Evolutionary conservation across 2,888 invertebrate species (phyloP).

Genomic region (Sinohyriopsis cumingii): DNA sequence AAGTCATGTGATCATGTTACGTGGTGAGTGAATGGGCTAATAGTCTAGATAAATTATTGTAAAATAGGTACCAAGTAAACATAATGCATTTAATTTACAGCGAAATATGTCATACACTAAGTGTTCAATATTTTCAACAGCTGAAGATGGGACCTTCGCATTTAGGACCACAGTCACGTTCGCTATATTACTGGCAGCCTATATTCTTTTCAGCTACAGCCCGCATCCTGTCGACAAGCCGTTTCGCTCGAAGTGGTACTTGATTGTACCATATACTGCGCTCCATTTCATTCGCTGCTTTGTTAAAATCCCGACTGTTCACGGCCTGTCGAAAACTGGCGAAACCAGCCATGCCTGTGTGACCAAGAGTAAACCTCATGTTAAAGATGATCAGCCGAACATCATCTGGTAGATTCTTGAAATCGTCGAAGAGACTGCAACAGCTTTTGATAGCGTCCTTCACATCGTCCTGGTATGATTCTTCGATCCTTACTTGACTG

Average conservation of each 20-base stretch:
- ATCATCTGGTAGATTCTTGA: constrained; percentile 4
- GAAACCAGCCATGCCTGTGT: constrained; percentile 3
- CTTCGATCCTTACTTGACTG: constrained; percentile 1
- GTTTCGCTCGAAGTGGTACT: constrained; percentile 7
- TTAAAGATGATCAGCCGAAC: constrained; percentile 14
- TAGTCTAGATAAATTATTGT: no score
- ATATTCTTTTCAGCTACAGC: neutral
- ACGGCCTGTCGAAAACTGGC: constrained; percentile 8
- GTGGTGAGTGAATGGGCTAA: no score
- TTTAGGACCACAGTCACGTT: no score
- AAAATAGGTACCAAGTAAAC: no score
- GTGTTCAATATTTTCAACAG: no score
- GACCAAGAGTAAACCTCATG: constrained; percentile 16
- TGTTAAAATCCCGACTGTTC: constrained; percentile 10
- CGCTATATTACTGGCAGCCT: no score
- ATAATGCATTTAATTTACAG: no score
- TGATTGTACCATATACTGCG: constrained; percentile 15
- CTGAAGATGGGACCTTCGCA: no score
- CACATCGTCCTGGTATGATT: constrained; percentile 9
- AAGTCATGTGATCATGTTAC: no score
- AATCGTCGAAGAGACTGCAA: neutral
- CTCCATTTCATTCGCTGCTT: constrained; percentile 13
- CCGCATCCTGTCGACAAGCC: constrained; percentile 16
- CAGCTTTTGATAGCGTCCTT: neutral
- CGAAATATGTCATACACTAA: no score